Base-by-base conservation (phyloP, 1,140 invertebrate species). In the Drosophila parvula region DNA sequence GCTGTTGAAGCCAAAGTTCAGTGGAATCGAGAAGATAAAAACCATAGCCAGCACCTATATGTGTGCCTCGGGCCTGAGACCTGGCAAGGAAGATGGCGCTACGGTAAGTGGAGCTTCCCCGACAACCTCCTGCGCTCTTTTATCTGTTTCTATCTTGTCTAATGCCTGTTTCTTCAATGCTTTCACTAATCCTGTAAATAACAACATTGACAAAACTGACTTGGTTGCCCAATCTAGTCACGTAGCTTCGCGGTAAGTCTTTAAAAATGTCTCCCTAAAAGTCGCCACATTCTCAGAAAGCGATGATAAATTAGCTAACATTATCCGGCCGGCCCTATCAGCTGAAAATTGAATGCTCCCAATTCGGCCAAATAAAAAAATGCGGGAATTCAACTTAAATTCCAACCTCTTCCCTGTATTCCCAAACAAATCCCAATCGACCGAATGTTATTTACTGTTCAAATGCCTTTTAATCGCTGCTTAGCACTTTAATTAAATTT, bases 31-130 rank as follows among this genome's bases (percentile, higher is more conserved):
- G 92, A 99, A 99, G 92, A 99, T 99, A 50, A 99, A 99, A 92
- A 99, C 98, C 0, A 99, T 99, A 65, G 98, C 98, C 12, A 98
- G 97, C 91, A 99, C 98, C 0, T 99, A 99, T 83, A 99, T 99
- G 98, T 95, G 98, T 38, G 98, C 98, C 1, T 97, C 98, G 8
- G 98, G 98, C 0, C 93, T 99, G 11, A 94, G 96, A 62, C 97
- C 97, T 1, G 97, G 97, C 30, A 97, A 97, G 85, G 96, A 97
- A 89, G 95, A 96, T 70, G 94, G 94, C 51, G 94, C 94, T 53
- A 94, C 94, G 90, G 95, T 95, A 93, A 93, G 93, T 92, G 8
- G 5, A n/a, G 12, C n/a, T 18, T 18, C 14, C 4, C 18, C 4
- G 16, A 43, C 32, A 12, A 12, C 9, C 1, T 14, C 5, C 11